Evolutionary conservation across 1,140 invertebrate species (phyloP).

Genomic region (Episyrphus balteatus): DNA sequence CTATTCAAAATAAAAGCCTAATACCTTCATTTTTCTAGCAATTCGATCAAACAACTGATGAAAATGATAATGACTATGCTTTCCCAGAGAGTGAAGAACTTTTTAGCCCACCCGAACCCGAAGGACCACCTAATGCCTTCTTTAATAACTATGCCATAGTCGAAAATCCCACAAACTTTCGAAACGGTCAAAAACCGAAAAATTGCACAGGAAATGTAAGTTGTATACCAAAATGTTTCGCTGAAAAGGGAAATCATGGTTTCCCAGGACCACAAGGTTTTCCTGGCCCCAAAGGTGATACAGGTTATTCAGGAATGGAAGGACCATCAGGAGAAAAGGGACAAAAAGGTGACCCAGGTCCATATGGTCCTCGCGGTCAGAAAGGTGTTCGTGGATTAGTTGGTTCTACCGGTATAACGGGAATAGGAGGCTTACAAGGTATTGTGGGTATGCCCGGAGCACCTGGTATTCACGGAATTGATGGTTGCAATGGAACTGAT

Average conservation of each 20-base stretch:
- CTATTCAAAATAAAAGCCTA: too few species aligned
- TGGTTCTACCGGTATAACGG: constrained; percentile 79
- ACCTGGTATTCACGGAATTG: constrained; percentile 65
- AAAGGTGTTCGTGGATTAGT: constrained; percentile 85
- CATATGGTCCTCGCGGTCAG: constrained; percentile 60
- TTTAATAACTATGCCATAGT: constrained; percentile 43
- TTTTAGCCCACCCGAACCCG: constrained; percentile 4
- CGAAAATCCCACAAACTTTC: constrained; percentile 43
- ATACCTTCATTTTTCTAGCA: too few species aligned
- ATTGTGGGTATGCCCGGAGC: constrained; percentile 70
- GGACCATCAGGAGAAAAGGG: constrained; percentile 81
- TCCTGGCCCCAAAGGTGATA: constrained; percentile 42
- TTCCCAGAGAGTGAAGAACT: too few species aligned
- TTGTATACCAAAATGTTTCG: constrained; percentile 78
- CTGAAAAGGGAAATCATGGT: constrained; percentile 78
- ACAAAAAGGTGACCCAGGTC: constrained; percentile 70
- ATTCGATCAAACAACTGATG: too few species aligned
- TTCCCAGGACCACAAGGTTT: constrained; percentile 37
- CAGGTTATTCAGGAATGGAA: constrained; percentile 70
- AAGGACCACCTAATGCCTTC: constrained; percentile 16
- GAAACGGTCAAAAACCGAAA: constrained; percentile 39
- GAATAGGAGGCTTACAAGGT: constrained; percentile 76
- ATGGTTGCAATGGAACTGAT: constrained; percentile 91
- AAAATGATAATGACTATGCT: too few species aligned
- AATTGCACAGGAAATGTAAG: constrained; percentile 56